These are phyloP conservation scores for Syngnathus rostellatus DNA, from an alignment of 2,797 vertebrate species.

Conservation along the genomic window DNA sequence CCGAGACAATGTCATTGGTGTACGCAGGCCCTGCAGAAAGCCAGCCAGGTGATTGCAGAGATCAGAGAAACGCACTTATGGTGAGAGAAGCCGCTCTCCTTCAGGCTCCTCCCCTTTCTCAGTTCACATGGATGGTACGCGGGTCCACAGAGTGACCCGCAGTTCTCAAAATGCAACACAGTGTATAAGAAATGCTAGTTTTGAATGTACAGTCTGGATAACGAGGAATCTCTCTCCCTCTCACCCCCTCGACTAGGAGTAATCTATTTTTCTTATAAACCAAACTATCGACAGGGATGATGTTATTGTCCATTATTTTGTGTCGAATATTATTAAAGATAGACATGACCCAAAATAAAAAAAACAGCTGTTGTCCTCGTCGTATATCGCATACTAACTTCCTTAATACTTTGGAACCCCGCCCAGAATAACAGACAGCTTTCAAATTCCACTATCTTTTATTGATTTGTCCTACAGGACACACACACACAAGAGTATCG, in stretches of 20 bases:
- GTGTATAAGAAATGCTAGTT: constrained; percentile 57
- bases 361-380: constrained; percentile 5
- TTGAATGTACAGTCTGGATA: constrained; percentile 76
- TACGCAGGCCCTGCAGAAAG: constrained; percentile 87
- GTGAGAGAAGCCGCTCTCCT: constrained; percentile 64
- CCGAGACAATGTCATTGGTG: neutral
- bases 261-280: constrained; percentile 51
- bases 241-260: constrained; percentile 35
- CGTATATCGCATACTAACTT: neutral
- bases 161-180: constrained; percentile 58
- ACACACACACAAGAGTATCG: neutral
- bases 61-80: constrained; percentile 96
- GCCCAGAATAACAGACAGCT: neutral
- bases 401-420: neutral
- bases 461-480: neutral
- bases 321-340: constrained; percentile 62
- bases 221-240: constrained; percentile 31
- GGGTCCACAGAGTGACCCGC: neutral
- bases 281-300: constrained; percentile 41
- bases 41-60: constrained; percentile 96
- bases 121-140: neutral
- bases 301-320: constrained; percentile 51
- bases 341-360: constrained; percentile 27
- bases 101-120: constrained; percentile 20
- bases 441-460: neutral